Evolutionary conservation across 2,113 vertebrate species (phyloP).

Genomic region (Rhynchomys soricoides): DNA sequence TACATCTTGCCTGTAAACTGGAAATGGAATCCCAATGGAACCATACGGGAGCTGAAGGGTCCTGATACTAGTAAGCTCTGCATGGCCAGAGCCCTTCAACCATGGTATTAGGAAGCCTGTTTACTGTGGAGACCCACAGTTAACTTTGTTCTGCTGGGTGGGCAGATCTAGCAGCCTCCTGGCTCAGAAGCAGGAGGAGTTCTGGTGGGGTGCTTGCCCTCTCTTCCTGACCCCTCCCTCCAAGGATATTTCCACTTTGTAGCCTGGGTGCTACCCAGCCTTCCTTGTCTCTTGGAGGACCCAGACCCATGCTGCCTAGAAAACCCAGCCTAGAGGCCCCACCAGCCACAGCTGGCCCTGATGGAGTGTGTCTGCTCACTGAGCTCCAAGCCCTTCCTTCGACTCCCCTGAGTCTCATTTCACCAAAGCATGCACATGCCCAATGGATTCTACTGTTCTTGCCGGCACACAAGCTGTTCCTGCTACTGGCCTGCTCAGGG

Average conservation of each 20-base stretch:
- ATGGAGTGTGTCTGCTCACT: not conserved
- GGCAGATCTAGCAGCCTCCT: not conserved
- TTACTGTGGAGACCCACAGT: not conserved
- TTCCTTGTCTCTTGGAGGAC: not conserved
- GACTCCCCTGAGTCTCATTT: not conserved
- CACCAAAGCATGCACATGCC: not conserved
- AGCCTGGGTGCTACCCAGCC: not conserved
- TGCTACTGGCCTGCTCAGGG: not conserved
- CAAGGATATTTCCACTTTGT: not conserved
- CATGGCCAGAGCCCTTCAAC: not conserved
- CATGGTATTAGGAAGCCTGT: not conserved
- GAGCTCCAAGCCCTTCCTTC: not conserved
- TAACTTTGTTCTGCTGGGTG: not conserved
- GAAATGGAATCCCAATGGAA: not conserved
- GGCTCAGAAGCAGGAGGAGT: not conserved
- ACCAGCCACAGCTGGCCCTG: not conserved
- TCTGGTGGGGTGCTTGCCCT: not conserved
- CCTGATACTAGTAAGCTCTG: not conserved
- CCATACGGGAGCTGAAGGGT: not conserved
- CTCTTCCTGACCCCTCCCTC: not conserved
- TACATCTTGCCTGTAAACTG: not conserved
- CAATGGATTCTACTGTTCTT: not conserved
- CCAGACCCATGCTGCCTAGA: slow-evolving; percentile 49
- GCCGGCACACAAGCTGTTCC: not conserved
- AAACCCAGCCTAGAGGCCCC: not conserved